phyloP scores from a whole-genome alignment of 2,797 vertebrate genomes.

The Florisuga fusca region DNA sequence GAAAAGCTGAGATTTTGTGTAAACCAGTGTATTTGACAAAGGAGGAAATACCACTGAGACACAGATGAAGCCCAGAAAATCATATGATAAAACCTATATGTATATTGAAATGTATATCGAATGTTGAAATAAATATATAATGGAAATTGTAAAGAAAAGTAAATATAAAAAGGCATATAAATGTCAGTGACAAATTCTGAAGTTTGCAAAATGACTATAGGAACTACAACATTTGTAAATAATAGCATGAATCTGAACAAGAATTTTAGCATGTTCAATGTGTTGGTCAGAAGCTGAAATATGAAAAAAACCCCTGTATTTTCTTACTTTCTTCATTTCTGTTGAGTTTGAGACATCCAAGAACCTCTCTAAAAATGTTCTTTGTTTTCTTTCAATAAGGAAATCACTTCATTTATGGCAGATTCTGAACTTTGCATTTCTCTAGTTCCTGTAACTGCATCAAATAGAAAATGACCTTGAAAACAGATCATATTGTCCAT shows the following conservation, averaged over 20 bases:
- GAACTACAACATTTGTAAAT: neutral
- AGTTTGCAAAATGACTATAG: neutral
- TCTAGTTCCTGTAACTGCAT: neutral
- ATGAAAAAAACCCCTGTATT: neutral
- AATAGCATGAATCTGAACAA: neutral
- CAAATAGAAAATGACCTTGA: neutral
- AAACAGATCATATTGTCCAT: neutral
- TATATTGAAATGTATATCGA: no score
- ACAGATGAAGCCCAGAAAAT: neutral
- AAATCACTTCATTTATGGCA: neutral
- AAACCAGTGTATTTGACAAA: neutral
- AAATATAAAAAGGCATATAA: neutral
- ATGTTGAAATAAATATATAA: neutral
- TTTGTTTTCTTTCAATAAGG: neutral
- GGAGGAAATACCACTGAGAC: rapidly evolving
- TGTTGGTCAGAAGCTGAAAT: neutral
- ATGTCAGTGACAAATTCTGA: neutral
- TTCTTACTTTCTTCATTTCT: neutral
- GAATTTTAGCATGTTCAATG: neutral
- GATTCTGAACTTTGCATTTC: neutral
- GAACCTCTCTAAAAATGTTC: neutral
- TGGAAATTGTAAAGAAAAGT: neutral
- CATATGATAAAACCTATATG: neutral
- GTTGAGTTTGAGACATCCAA: neutral
- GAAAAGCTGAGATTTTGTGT: neutral